Percentiles rank a stretch among this genome's conserved stretches.
phyloP scores from a whole-genome alignment of 2,797 vertebrate genomes.

The Glossophaga mutica region DNA sequence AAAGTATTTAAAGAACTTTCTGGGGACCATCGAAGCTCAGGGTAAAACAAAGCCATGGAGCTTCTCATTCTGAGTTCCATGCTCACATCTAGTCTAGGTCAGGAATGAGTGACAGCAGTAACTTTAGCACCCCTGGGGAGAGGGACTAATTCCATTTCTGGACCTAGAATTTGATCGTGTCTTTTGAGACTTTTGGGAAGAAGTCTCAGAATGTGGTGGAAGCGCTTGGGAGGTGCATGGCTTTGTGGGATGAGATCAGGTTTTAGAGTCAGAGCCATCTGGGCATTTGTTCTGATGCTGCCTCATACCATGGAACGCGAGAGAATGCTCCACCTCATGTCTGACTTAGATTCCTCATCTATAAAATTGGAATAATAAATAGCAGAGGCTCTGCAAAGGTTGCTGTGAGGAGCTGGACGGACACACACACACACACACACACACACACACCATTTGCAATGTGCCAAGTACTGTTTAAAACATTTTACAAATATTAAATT shows the following conservation, averaged over 20 bases:
- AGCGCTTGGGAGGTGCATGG: neutral
- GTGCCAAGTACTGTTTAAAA: neutral
- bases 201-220: conserved; percentile 25
- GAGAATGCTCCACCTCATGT: neutral
- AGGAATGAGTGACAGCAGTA: conserved; percentile 71
- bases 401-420: neutral
- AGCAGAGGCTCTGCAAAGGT: neutral
- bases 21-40: conserved; percentile 58
- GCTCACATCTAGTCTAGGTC: conserved; percentile 68
- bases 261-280: neutral
- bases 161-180: conserved; percentile 58
- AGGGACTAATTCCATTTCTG: conserved; percentile 72
- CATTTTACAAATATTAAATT: neutral
- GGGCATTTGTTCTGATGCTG: neutral
- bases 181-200: conserved; percentile 37
- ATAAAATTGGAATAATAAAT: conserved; percentile 21
- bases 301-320: neutral
- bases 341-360: conserved; percentile 26
- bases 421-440: neutral
- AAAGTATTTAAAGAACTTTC: conserved; percentile 73
- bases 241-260: neutral
- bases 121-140: conserved; percentile 64
- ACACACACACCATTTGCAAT: neutral
- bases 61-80: conserved; percentile 44
- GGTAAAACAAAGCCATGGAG: conserved; percentile 30